Base-by-base conservation (phyloP, 2,113 vertebrate genomes). In the Nothoprocta pentlandii region DNA sequence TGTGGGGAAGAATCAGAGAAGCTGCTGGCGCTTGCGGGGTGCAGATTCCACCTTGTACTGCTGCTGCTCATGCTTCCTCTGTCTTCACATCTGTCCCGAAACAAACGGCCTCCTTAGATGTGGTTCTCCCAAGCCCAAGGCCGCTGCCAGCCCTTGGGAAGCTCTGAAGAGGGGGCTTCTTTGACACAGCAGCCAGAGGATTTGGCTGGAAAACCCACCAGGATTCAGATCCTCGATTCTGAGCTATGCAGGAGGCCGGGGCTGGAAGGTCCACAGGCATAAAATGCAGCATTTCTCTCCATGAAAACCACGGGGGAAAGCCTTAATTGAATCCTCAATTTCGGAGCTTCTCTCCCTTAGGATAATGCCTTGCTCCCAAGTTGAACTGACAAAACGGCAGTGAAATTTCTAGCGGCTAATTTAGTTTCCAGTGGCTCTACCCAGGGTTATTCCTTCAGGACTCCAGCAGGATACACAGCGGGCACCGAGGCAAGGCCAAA, bases 191-290 rank as follows among this genome's bases (percentile, higher is more conserved):
- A 49, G 14, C 22, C 17, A 44, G 13, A 34, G 42, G 44, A 19
- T 28, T 62, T 59, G 9, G 34, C 44, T 54, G 36, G 36, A 53
- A 41, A 41, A 39, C 34, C 26, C 25, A 54, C 41, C 69, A 39
- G 22, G 16, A 41, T 54, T 73, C 42, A 62, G 32, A 16, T 36
- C 41, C 56, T 61, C 12, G 2, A 36, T 11, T 46, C 16, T 39
- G 30, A n/a, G 77, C 2, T 1, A 2, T 0, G 0, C n/a, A 5
- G 19, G 85, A 70, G 49, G 28, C 0, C 9, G 0, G 30, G 16
- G 23, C 30, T 69, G 0, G 4, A 12, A 36, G 49, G 30, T 41
- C 69, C 39, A 4, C 0, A 12, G 0, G 12, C 12, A 25, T 32
- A 46, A 41, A 46, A 6, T 2, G 2, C 25, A 12, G 68, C 0